phyloP scores from a whole-genome alignment of 2,113 vertebrate genomes.

The Chauna torquata region DNA sequence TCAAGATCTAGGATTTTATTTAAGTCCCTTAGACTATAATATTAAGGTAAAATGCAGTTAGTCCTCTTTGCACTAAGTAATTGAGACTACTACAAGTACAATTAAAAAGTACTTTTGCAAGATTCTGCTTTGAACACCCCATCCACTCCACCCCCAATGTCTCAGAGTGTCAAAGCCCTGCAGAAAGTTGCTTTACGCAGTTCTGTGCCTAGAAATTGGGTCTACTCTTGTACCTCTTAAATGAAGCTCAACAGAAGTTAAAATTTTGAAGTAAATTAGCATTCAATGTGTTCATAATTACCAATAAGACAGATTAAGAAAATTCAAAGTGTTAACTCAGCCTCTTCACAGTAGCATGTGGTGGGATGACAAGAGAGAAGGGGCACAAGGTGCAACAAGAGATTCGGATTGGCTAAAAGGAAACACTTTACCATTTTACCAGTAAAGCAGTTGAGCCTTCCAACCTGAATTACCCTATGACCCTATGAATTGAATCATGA shows the following conservation, averaged over 20 bases:
- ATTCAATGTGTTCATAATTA: neutral
- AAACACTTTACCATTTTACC: neutral
- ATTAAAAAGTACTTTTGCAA: neutral
- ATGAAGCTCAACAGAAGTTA: neutral
- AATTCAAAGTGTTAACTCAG: neutral
- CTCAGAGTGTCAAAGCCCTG: neutral
- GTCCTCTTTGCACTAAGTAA: neutral
- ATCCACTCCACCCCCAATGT: fast-evolving
- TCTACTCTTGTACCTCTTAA: neutral
- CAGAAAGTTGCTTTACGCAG: neutral
- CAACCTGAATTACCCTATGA: neutral
- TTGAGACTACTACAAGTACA: neutral
- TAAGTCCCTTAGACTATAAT: neutral
- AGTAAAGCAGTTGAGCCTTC: neutral
- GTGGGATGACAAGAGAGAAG: neutral
- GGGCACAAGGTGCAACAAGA: neutral
- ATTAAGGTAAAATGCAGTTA: neutral
- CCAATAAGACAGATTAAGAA: neutral
- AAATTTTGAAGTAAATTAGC: neutral
- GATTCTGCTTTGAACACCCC: neutral
- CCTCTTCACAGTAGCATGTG: neutral
- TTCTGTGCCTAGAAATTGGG: neutral
- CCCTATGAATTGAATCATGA: neutral
- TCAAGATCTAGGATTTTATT: neutral
- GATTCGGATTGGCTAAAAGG: neutral